Evolutionary conservation across 2,797 vertebrate genomes (phyloP).

Genomic region (Alauda arvensis): DNA sequence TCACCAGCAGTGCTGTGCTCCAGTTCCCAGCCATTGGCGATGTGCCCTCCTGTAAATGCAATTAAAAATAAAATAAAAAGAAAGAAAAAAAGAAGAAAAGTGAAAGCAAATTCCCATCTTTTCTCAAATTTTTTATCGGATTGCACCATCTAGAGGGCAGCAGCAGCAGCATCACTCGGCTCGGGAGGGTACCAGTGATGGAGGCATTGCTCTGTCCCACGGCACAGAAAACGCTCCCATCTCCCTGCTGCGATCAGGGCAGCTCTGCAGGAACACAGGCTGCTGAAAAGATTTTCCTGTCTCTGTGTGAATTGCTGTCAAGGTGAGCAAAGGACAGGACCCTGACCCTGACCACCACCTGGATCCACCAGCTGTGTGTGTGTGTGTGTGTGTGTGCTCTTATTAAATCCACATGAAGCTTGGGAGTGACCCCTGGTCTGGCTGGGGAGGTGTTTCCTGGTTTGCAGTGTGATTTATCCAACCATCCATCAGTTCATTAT

Average conservation of each 20-base stretch:
- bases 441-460: neutral
- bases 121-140: neutral
- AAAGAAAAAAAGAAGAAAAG: neutral
- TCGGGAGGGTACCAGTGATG: rapidly evolving
- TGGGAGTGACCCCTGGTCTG: neutral
- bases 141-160: slow-evolving; percentile 69
- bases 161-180: neutral
- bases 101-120: rapidly evolving
- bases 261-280: neutral
- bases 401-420: neutral
- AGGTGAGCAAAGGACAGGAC: rapidly evolving
- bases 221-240: rapidly evolving
- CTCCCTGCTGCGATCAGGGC: rapidly evolving
- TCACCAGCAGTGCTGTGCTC: neutral
- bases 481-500: neutral
- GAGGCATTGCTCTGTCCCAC: rapidly evolving
- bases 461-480: neutral
- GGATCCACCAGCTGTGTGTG: neutral
- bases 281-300: neutral
- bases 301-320: neutral
- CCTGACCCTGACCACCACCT: neutral
- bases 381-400: no score
- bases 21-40: neutral
- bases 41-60: neutral
- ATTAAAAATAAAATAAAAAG: neutral